Percentiles rank a stretch among this genome's conserved stretches.
These are phyloP conservation scores for Liasis olivaceus DNA, from an alignment of 2,797 vertebrate species.

Conservation along the genomic window DNA sequence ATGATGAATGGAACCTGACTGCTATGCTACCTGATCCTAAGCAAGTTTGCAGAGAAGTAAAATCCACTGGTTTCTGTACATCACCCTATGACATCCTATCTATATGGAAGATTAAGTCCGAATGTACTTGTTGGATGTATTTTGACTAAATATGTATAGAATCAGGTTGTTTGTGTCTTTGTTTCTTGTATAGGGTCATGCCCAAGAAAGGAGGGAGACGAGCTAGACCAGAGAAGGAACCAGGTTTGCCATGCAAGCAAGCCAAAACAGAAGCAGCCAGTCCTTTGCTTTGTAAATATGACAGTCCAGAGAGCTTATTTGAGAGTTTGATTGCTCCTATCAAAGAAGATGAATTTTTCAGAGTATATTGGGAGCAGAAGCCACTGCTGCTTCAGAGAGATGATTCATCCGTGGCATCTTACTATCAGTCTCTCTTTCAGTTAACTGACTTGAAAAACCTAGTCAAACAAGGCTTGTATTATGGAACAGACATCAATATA, in stretches of 20 bases:
- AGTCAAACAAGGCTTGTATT: constrained; percentile 76
- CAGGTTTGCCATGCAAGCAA: constrained; percentile 63
- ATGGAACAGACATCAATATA: constrained; percentile 83
- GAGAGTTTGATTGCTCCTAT: constrained; percentile 85
- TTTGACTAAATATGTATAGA: neutral
- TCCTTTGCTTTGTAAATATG: constrained; percentile 68
- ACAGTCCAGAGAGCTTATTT: constrained; percentile 80
- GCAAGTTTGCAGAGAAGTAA: neutral
- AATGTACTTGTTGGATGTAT: neutral
- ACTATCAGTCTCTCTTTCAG: constrained; percentile 84
- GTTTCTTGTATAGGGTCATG: constrained; percentile 72
- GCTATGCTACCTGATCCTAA: neutral
- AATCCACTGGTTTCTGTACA: neutral
- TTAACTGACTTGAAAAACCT: constrained; percentile 80
- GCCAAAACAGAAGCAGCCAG: constrained; percentile 51
- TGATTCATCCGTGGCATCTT: constrained; percentile 70
- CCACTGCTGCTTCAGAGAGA: constrained; percentile 83
- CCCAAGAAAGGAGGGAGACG: constrained; percentile 75
- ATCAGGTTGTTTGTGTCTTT: constrained; percentile 8
- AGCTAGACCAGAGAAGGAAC: constrained; percentile 31
- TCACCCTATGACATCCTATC: neutral
- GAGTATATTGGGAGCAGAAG: constrained; percentile 89
- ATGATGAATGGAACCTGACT: neutral
- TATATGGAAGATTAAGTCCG: neutral
- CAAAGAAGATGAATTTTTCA: constrained; percentile 80